Conservation (phyloP, 92 coral and sea anemone species). For the Heliopora coerulea region DNA sequence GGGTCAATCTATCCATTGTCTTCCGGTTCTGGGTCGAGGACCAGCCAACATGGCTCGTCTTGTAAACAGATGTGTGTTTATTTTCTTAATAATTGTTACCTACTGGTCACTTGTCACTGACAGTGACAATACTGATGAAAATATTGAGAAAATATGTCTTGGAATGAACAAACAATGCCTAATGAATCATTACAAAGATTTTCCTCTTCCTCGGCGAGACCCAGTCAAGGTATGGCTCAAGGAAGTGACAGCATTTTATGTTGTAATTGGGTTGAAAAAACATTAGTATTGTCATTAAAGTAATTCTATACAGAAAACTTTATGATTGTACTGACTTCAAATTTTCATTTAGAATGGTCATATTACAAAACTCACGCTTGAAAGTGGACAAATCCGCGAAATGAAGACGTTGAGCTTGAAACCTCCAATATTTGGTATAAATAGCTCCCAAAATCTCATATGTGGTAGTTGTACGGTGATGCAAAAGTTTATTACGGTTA, state of each 20-base stretch:
- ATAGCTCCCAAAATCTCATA: not conserved
- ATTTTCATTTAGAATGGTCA: constrained; percentile 16
- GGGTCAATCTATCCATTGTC: too few relatives aligned
- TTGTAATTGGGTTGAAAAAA: not conserved
- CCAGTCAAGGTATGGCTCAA: constrained; percentile 22
- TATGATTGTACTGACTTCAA: too few relatives aligned
- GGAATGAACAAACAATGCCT: constrained; percentile 15
- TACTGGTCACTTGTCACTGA: not conserved
- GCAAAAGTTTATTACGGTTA: not conserved
- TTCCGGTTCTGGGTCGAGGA: too few relatives aligned
- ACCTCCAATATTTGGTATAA: constrained; percentile 88
- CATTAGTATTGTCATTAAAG: too few relatives aligned
- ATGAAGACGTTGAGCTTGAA: constrained; percentile 89
- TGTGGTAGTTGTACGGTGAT: too few relatives aligned
- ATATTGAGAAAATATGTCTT: constrained; percentile 12
- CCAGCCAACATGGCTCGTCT: not conserved
- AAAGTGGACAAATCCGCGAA: constrained; percentile 39
- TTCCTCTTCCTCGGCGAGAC: constrained; percentile 27
- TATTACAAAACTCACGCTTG: constrained; percentile 3
- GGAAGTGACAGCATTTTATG: not conserved
- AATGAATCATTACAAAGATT: constrained; percentile 1
- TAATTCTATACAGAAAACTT: too few relatives aligned
- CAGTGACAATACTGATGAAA: not conserved
- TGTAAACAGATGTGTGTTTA: not conserved
- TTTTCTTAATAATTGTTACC: not conserved